phyloP scores from a whole-genome alignment of 2,113 vertebrate genomes.

The Pterocles orientalis region DNA sequence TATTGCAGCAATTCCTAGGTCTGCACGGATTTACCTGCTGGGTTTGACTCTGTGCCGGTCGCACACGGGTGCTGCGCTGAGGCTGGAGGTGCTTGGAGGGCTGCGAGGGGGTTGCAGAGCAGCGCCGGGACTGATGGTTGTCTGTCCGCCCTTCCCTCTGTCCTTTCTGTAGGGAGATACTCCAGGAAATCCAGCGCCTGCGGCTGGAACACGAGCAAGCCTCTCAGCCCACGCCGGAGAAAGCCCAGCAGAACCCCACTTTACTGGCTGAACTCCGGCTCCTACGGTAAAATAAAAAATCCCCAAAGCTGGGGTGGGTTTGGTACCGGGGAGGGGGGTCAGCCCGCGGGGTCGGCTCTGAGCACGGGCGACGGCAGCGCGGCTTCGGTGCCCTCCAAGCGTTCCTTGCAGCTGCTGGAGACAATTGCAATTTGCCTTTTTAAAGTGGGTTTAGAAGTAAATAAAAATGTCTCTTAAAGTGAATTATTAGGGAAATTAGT shows the following conservation, averaged over 20 bases:
- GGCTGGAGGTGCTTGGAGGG: neutral
- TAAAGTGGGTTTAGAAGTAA: neutral
- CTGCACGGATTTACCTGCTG: fast-evolving
- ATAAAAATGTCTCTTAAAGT: neutral
- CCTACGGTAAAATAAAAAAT: slow-evolving; percentile 77
- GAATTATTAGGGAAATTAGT: neutral
- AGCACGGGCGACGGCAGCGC: too few relatives aligned
- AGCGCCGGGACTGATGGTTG: neutral
- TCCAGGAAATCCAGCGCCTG: slow-evolving; percentile 94
- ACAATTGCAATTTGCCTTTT: neutral
- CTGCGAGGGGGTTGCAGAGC: fast-evolving
- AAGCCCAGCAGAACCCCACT: slow-evolving; percentile 94
- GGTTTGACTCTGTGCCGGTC: neutral
- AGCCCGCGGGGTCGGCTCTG: neutral
- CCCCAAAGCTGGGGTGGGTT: fast-evolving
- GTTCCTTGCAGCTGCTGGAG: neutral
- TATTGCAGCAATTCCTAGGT: fast-evolving
- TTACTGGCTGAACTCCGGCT: slow-evolving; percentile 90
- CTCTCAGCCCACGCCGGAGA: slow-evolving; percentile 93
- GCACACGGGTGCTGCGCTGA: fast-evolving
- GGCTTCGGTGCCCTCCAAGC: neutral
- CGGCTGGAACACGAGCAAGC: slow-evolving; percentile 93
- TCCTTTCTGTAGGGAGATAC: slow-evolving; percentile 83
- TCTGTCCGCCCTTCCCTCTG: neutral
- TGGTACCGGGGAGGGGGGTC: fast-evolving